Conservation (phyloP, 1,140 invertebrate species). For the Meteorus sp. region DNA sequence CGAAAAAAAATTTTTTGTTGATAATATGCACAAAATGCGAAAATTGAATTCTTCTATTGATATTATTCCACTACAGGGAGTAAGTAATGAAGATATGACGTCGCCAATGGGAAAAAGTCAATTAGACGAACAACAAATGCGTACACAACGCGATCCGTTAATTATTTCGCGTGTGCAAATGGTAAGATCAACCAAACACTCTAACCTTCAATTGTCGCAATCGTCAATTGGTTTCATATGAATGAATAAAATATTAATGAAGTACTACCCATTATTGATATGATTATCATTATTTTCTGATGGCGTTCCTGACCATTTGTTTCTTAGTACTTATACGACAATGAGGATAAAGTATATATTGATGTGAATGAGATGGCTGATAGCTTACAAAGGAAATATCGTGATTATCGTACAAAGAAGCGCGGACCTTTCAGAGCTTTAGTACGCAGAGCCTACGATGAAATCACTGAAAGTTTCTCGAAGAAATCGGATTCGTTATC, state of each 20-base stretch:
- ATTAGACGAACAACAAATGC: slow-evolving; percentile 24
- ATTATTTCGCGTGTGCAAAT: slow-evolving; percentile 33
- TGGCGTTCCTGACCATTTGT: too few species aligned
- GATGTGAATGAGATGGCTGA: slow-evolving; percentile 76
- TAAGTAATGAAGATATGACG: slow-evolving; percentile 33
- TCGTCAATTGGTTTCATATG: neutral
- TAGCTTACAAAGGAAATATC: slow-evolving; percentile 69
- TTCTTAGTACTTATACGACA: slow-evolving; percentile 69
- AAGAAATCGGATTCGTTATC: slow-evolving; percentile 35
- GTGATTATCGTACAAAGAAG: slow-evolving; percentile 72
- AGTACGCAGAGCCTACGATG: slow-evolving; percentile 65
- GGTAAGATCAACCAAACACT: slow-evolving; percentile 23
- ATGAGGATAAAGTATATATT: slow-evolving; percentile 71
- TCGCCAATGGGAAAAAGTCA: slow-evolving; percentile 24
- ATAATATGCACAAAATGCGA: slow-evolving; percentile 51
- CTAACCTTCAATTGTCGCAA: neutral
- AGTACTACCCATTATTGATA: too few species aligned
- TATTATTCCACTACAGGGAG: slow-evolving; percentile 47
- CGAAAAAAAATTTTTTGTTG: slow-evolving; percentile 43
- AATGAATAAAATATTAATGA: too few species aligned
- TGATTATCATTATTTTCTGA: too few species aligned
- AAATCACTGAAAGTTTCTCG: slow-evolving; percentile 53
- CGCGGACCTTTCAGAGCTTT: slow-evolving; percentile 66
- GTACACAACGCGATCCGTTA: slow-evolving; percentile 30
- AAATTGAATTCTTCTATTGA: slow-evolving; percentile 49